phyloP scores from a whole-genome alignment of 1,140 invertebrate genomes.

The Reticulitermes speratus region DNA sequence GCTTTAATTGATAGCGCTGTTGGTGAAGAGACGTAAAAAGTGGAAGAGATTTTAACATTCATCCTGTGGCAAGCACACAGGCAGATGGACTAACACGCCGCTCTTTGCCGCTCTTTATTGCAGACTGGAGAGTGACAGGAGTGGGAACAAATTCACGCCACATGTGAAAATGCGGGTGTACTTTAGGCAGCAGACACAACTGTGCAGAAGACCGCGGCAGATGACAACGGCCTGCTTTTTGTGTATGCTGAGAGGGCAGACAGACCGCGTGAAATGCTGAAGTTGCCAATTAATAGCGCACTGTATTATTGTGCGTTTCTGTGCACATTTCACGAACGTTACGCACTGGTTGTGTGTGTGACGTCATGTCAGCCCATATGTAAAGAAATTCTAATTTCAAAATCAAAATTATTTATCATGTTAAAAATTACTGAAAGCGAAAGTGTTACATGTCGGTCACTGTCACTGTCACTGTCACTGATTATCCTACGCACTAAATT shows the following conservation, averaged over 20 bases:
- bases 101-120: not conserved
- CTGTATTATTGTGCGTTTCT: too few relatives aligned
- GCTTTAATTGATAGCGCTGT: not conserved
- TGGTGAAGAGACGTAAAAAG: not conserved
- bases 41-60: not conserved
- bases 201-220: not conserved
- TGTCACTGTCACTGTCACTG: too few relatives aligned
- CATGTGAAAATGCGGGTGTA: not conserved
- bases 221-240: not conserved
- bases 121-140: not conserved
- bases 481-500: too few relatives aligned
- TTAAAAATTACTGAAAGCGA: too few relatives aligned
- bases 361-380: too few relatives aligned
- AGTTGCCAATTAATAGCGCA: too few relatives aligned
- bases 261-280: too few relatives aligned
- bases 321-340: too few relatives aligned
- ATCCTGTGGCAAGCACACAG: not conserved
- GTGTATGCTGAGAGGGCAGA: not conserved
- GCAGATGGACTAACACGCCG: not conserved
- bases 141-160: not conserved
- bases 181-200: not conserved
- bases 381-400: too few relatives aligned
- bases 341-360: too few relatives aligned
- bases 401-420: too few relatives aligned
- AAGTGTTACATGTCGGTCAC: too few relatives aligned